Evolutionary conservation across 2,888 invertebrate species (phyloP).

Genomic region (Athalia cordata): DNA sequence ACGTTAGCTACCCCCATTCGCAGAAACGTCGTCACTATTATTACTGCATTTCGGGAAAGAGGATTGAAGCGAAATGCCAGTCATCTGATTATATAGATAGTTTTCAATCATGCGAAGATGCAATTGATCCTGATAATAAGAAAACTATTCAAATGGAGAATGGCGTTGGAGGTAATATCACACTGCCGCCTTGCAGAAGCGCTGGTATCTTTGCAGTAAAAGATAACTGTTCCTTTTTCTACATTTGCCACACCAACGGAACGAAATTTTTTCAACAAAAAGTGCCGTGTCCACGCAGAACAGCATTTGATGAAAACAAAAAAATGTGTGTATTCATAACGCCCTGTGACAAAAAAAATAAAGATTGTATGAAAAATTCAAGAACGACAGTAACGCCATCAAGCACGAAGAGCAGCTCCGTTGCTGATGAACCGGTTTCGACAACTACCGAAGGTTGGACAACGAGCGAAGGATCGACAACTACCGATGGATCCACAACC

Average conservation of each 20-base stretch:
- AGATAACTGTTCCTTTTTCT: slow-evolving; percentile 72
- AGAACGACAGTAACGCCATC: neutral
- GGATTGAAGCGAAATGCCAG: slow-evolving; percentile 72
- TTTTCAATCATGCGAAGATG: slow-evolving; percentile 55
- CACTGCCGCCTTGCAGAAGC: slow-evolving; percentile 59
- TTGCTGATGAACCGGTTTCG: neutral
- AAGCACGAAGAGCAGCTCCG: neutral
- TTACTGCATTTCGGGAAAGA: slow-evolving; percentile 70
- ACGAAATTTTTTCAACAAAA: slow-evolving; percentile 68
- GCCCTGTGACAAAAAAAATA: neutral
- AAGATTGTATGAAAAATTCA: neutral
- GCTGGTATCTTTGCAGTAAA: slow-evolving; percentile 70
- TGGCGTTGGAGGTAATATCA: slow-evolving; percentile 58
- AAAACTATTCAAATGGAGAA: slow-evolving; percentile 53
- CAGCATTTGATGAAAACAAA: slow-evolving; percentile 55
- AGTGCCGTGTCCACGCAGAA: slow-evolving; percentile 61
- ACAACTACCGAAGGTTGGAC: neutral
- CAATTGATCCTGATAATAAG: neutral
- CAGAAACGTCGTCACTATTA: slow-evolving; percentile 72
- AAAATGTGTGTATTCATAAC: slow-evolving; percentile 53
- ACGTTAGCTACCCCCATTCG: slow-evolving; percentile 70
- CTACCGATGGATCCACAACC: neutral
- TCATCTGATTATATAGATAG: slow-evolving; percentile 64
- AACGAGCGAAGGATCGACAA: neutral
- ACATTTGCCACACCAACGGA: slow-evolving; percentile 69